Evolutionary conservation across 2,797 vertebrate genomes (phyloP), one percentile per base, ranked within the genome.

Genomic region (Allenopithecus nigroviridis): DNA sequence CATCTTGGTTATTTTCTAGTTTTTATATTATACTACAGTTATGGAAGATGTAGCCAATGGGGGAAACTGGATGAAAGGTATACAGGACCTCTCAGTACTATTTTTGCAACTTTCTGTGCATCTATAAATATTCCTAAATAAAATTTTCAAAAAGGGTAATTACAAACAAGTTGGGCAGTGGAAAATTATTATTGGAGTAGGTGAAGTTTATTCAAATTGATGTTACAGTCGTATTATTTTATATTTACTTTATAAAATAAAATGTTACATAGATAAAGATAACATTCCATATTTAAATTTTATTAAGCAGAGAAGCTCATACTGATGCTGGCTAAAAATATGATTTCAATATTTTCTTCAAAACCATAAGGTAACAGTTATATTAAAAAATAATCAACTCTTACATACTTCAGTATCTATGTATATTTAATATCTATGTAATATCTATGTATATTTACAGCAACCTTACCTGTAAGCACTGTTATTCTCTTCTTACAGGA

Each of bases 401-500:
- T 78, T 81, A 22, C 11, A 79, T 50, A 22, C 28, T 53, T 48
- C 11, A 92, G 16, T 41, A 74, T 94, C 21, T 76, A 46, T 57
- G 6, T 30, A 26, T 41, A 78, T 13, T 87, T 75, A 84, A n/a
- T n/a, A n/a, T n/a, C n/a, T n/a, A n/a, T n/a, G 22, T 16, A 89
- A 0, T 39, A 13, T 94, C 21, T 76, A 46, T 57, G 6, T 30
- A 26, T 41, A 78, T 13, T 87, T 75, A 84, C 2, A 79, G 72
- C 46, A 53, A 72, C 12, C 14, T 61, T 84, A 64, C 22, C 50
- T 46, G 8, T 80, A 87, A 79, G 3, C 75, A 46, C 28, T 59
- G 1, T n/a, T 84, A 76, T 83, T 92, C 11, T 21, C 55, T 90
- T 93, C 97, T 93, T 28, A 86, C 55, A 97, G 76, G 85, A 93